A percentile compares a stretch with the other conserved stretches of the same genome.
These are phyloP conservation scores for Hirtodrosophila cameraria DNA, from an alignment of 2,888 invertebrate genomes.

Conservation along the genomic window DNA sequence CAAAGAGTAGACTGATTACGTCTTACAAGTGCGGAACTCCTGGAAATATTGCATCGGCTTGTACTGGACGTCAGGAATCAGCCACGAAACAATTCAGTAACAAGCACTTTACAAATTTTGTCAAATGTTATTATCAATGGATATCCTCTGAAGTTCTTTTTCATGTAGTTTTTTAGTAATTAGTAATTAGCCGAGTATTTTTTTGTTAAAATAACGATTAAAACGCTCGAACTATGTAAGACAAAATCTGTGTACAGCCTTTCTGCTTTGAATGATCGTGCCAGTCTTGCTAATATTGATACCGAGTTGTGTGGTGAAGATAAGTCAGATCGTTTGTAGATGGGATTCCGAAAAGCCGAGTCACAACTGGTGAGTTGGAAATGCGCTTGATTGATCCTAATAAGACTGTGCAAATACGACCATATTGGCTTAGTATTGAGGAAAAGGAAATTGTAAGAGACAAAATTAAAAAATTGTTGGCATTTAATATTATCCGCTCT, in stretches of 20 bases:
- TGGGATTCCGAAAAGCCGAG: not conserved
- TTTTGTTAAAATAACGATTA: constrained; percentile 5
- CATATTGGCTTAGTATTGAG: not conserved
- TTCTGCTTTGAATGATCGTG: constrained; percentile 5
- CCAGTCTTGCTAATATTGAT: not conserved
- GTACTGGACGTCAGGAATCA: not conserved
- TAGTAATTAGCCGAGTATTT: constrained; percentile 11
- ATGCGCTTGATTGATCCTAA: too few relatives aligned
- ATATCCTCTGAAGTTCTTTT: constrained; percentile 6
- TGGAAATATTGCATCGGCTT: constrained; percentile 14
- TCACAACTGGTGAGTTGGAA: not conserved
- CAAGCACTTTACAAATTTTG: constrained; percentile 9
- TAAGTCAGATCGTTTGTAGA: not conserved
- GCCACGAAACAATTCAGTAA: not conserved
- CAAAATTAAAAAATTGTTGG: too few relatives aligned
- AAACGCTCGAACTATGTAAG: constrained; percentile 6
- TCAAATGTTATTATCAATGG: constrained; percentile 4
- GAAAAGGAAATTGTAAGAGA: too few relatives aligned
- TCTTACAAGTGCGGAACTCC: too few relatives aligned
- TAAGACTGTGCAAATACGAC: not conserved
- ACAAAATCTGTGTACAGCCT: constrained; percentile 4
- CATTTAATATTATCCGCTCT: too few relatives aligned
- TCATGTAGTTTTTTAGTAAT: constrained; percentile 4
- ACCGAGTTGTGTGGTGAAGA: not conserved
- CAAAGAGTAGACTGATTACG: not conserved